Base-by-base conservation (phyloP, 2,797 vertebrate genomes). In the Coreius guichenoti region DNA sequence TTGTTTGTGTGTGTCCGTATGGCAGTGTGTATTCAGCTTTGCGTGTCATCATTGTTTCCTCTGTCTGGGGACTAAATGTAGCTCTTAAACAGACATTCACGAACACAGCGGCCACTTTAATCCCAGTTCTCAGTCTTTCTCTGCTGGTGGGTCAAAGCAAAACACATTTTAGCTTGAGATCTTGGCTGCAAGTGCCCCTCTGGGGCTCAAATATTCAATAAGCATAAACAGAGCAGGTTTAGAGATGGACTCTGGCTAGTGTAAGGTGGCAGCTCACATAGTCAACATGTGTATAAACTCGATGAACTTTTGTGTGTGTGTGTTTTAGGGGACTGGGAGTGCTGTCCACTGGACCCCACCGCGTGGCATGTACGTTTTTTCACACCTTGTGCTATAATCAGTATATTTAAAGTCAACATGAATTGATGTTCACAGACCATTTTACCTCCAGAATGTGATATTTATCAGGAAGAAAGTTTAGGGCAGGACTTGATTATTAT, bases 281-380 rank as follows among this genome's bases (percentile, higher is more conserved):
- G 92, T 89, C 90, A 78, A 79, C 72, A 82, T 76, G 51, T 83
- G 58, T 85, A 26, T 86, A 14, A 75, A 39, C 54, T 89, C 49
- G 69, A 33, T 77, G 21, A 83, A 79, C 74, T 65, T 73, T 17
- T 86, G 69, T 69, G 31, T 76, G 31, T 87, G 79, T 86, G 67
- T 84, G 43, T 82, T 95, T 49, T 93, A 99, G 98, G 98, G 90
- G 97, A 99, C 92, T 97, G 98, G 96, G 98, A 99, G 94, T 97
- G 97, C 92, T 98, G 97, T 93, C 97, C 97, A 92, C 95, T 98
- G 94, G 98, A 98, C 94, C 97, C 98, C 90, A 96, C 97, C 77
- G 97, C 96, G 51, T 99, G 98, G 97, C 98, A 98, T 90, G 98
- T 98, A 94, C 96, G 98, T 95, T 13, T 83, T 77, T 51, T 49